Base-by-base conservation (phyloP, 2,113 vertebrate species). In the Lampris incognitus region DNA sequence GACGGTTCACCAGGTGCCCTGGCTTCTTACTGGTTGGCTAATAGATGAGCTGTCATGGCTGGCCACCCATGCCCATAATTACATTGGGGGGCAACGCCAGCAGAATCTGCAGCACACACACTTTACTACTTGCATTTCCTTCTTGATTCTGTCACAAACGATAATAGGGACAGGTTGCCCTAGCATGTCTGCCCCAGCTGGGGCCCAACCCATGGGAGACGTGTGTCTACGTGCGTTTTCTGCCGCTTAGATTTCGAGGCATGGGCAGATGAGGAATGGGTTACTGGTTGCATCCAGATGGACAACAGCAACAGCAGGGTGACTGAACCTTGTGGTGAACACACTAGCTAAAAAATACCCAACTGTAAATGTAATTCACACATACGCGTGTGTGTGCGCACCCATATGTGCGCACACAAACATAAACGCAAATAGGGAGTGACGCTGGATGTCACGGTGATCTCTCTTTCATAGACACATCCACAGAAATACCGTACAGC, bases 11-110 rank as follows among this genome's bases (percentile, higher is more conserved):
- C 89, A 93, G 91, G 91, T 92, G 92, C 85, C 79, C 55, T 59
- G 61, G 67, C 82, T 82, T 85, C 83, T 82, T 81, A 78, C 84
- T 87, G 85, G 81, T 91, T 87, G 82, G 84, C 90, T 87, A 93
- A 92, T 90, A 92, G 89, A 92, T 92, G 92, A 94, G 93, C 92
- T 92, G 92, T 94, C 93, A 93, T 89, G 86, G 87, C 87, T 82
- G 90, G 84, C 90, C 91, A 93, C 86, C 92, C 91, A 89, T 89
- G 92, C 91, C 89, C 89, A 87, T 94, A 93, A 94, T 94, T 92
- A 92, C 85, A 88, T 79, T 57, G 88, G 81, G 24, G 87, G 90
- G 73, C 78, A 78, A 51, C 89, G 89, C 90, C 93, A 93, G 87
- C 68, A 86, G 78, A 88, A 85, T 83, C 73, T 77, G 82, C 74